Conservation (phyloP, 1,140 invertebrate genomes). For the Cotesia typhae region DNA sequence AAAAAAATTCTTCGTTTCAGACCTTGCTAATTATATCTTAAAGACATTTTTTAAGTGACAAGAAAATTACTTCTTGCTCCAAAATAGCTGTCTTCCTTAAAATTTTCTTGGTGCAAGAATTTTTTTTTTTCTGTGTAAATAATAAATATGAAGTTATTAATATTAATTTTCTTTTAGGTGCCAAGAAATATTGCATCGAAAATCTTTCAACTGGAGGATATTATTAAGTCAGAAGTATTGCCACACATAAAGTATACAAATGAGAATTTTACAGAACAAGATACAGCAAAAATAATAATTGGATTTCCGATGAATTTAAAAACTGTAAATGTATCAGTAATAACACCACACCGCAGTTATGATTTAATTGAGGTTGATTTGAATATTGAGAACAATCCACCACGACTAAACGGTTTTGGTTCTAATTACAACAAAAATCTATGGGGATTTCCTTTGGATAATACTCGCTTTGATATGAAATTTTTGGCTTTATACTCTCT, state of each 20-base stretch:
- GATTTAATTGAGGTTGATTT: constrained; percentile 40
- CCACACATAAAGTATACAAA: constrained; percentile 40
- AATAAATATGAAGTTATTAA: no score
- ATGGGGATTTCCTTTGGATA: constrained; percentile 44
- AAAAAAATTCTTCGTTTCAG: no score
- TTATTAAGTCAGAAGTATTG: constrained; percentile 26
- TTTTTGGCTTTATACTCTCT: constrained; percentile 33
- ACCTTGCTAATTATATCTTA: no score
- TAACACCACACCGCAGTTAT: constrained; percentile 42
- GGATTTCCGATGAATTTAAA: constrained; percentile 42
- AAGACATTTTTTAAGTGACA: no score
- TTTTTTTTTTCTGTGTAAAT: no score
- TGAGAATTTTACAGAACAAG: constrained; percentile 35
- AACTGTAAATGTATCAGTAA: constrained; percentile 42
- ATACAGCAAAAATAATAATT: constrained; percentile 39
- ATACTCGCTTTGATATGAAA: constrained; percentile 41
- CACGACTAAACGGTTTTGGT: constrained; percentile 35
- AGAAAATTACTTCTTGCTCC: no score
- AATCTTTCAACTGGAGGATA: constrained; percentile 32
- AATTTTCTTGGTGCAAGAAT: no score
- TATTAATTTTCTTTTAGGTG: constrained; percentile 22
- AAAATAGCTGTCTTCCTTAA: no score
- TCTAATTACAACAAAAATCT: constrained; percentile 39
- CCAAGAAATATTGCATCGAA: constrained; percentile 26
- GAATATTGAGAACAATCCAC: constrained; percentile 33